Evolutionary conservation across 2,113 vertebrate species (phyloP).

Genomic region (Benthochromis sp.): DNA sequence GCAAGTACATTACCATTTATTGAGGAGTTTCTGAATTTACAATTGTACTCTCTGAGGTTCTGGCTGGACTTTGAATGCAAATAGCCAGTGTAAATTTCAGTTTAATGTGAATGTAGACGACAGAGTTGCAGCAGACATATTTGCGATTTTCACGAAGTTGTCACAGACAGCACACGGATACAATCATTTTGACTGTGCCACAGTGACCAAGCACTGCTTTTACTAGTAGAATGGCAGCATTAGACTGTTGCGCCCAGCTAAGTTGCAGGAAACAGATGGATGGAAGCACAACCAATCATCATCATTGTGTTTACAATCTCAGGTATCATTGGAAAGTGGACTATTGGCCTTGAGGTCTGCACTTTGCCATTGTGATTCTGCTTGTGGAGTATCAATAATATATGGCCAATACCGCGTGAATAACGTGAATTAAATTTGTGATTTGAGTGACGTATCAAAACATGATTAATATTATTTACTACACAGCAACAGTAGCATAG

Average conservation of each 20-base stretch:
- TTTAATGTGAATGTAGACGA: not conserved
- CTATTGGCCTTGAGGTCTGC: not conserved
- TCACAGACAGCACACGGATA: not conserved
- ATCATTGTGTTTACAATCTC: not conserved
- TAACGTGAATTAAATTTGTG: not conserved
- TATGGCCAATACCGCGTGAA: fast-evolving
- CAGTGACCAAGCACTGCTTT: not conserved
- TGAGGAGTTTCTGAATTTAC: not conserved
- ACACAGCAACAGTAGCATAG: not conserved
- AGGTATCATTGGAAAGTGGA: not conserved
- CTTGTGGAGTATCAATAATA: not conserved
- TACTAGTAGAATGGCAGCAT: not conserved
- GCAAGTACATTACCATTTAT: not conserved
- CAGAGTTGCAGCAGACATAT: not conserved
- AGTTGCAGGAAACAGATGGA: not conserved
- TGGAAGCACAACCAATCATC: not conserved
- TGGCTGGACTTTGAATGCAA: not conserved
- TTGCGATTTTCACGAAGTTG: not conserved
- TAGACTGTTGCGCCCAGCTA: not conserved
- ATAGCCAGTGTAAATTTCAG: not conserved
- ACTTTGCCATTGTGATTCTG: not conserved
- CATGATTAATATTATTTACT: not conserved
- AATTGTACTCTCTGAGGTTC: not conserved
- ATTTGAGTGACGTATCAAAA: not conserved
- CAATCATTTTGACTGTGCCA: not conserved